Conservation (phyloP, 2,113 vertebrate genomes). For the Leucosticte australis region DNA sequence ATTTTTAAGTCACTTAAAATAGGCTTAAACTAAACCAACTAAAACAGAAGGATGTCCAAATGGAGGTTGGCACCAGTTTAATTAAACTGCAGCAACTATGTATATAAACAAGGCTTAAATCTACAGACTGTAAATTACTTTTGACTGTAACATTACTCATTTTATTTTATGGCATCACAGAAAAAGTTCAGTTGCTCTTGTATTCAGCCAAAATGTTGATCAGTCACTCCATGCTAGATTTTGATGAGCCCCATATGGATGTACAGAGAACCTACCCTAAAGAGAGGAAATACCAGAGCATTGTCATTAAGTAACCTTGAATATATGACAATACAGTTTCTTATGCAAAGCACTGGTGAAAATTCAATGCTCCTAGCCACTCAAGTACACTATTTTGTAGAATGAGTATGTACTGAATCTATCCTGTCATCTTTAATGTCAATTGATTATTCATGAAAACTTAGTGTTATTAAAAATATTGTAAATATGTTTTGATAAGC, state of each 20-base stretch:
- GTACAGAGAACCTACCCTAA: not conserved
- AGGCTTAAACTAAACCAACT: constrained; percentile 31
- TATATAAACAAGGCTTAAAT: constrained; percentile 59
- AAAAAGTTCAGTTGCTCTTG: constrained; percentile 41
- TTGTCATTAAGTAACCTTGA: constrained; percentile 19
- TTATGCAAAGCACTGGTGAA: not conserved
- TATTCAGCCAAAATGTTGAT: constrained; percentile 37
- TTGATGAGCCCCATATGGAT: constrained; percentile 29
- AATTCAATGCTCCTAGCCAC: not conserved
- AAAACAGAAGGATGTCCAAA: constrained; percentile 56
- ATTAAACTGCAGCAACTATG: constrained; percentile 48
- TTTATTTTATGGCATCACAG: constrained; percentile 41
- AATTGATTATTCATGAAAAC: not conserved
- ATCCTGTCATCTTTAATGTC: not conserved
- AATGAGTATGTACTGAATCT: not conserved
- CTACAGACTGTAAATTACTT: constrained; percentile 59
- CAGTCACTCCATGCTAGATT: constrained; percentile 15
- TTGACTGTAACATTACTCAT: constrained; percentile 56
- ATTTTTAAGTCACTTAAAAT: constrained; percentile 40
- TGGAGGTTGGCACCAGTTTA: constrained; percentile 53
- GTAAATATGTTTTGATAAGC: constrained; percentile 1
- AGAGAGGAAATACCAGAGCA: not conserved
- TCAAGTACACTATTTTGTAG: not conserved
- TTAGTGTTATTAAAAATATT: not conserved
- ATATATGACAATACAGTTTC: not conserved